Percentiles rank a stretch among this genome's conserved stretches.
Conservation (phyloP, 1,140 invertebrate genomes). For the Brachionus rubens region DNA sequence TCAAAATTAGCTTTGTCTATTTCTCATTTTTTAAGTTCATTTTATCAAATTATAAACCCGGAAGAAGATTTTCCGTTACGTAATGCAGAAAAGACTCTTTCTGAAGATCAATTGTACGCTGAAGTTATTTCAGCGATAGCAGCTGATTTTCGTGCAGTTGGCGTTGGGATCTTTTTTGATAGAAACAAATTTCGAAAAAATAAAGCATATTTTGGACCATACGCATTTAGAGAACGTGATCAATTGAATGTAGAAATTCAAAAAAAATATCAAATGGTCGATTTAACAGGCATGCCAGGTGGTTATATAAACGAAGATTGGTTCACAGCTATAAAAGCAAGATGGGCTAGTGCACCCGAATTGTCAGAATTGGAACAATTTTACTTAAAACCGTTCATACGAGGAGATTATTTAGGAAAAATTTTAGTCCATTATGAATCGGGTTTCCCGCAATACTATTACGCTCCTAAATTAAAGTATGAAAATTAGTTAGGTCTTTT, state of each 20-base stretch:
- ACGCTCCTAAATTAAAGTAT: conserved; percentile 43
- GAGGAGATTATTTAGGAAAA: conserved; percentile 71
- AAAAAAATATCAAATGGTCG: conserved; percentile 46
- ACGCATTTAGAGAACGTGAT: conserved; percentile 85
- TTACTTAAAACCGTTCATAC: conserved; percentile 84
- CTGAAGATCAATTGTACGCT: conserved; percentile 58
- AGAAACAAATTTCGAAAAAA: conserved; percentile 78
- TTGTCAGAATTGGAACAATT: conserved; percentile 74
- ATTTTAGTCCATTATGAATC: conserved; percentile 36
- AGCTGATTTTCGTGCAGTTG: conserved; percentile 80
- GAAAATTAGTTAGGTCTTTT: neutral
- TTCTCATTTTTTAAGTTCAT: conserved; percentile 89
- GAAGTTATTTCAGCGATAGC: conserved; percentile 79
- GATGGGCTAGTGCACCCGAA: conserved; percentile 90
- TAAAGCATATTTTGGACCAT: conserved; percentile 75
- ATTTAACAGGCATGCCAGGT: conserved; percentile 48
- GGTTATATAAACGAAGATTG: conserved; percentile 47
- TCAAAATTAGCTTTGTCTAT: conserved; percentile 88
- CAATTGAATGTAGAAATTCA: conserved; percentile 48
- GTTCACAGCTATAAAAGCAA: conserved; percentile 55
- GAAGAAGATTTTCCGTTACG: conserved; percentile 68
- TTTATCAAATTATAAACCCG: conserved; percentile 86
- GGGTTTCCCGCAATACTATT: conserved; percentile 44
- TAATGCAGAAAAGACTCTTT: conserved; percentile 54
- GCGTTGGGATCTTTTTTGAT: conserved; percentile 88